Evolutionary conservation across 2,113 vertebrate species (phyloP).

Genomic region (Oreamnos americanus): DNA sequence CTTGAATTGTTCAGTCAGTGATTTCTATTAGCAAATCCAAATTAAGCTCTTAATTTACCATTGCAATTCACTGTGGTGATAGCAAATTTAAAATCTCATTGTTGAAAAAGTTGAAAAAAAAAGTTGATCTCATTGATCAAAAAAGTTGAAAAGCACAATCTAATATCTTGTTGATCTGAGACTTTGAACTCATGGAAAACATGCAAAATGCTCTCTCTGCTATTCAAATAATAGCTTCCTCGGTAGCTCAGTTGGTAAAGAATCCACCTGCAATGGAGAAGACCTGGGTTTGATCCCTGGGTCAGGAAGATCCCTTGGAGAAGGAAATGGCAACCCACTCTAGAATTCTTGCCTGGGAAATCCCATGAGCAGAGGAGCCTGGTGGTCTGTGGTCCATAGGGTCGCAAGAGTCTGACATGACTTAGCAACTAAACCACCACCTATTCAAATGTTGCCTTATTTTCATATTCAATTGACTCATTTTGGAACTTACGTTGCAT

Average conservation of each 20-base stretch:
- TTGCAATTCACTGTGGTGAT: neutral
- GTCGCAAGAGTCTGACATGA: neutral
- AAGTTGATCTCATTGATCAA: neutral
- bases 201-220: neutral
- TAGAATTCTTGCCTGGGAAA: neutral
- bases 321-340: neutral
- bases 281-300: neutral
- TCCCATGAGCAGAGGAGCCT: neutral
- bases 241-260: neutral
- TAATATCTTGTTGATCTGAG: neutral
- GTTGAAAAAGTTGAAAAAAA: neutral
- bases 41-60: neutral
- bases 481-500: rapidly evolving
- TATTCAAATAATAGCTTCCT: neutral
- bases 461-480: neutral
- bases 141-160: neutral
- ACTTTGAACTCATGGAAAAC: neutral
- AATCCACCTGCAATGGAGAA: neutral
- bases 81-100: neutral
- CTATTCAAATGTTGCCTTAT: neutral
- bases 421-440: neutral
- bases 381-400: neutral
- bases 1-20: neutral
- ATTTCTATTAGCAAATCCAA: slow-evolving; percentile 15
- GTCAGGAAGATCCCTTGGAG: neutral